Evolutionary conservation across 1,140 invertebrate species (phyloP).

Genomic region (Ceratina australensis): DNA sequence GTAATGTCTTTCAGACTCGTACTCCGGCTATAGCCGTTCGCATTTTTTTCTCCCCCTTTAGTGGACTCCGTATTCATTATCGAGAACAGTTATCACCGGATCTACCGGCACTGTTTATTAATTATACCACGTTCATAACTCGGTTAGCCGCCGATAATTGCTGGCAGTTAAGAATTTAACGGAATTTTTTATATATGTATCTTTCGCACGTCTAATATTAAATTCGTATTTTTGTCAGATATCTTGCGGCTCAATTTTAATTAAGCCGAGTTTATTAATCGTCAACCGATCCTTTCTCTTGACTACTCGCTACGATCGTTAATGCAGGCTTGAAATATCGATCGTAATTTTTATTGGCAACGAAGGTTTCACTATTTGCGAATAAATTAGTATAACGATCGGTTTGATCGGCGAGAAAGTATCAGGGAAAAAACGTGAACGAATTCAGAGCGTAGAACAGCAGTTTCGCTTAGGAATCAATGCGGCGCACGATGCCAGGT

Average conservation of each 20-base stretch:
- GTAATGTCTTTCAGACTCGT: slow-evolving; percentile 56
- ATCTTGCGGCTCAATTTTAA: no score
- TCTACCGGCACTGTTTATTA: slow-evolving; percentile 40
- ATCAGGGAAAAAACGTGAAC: neutral
- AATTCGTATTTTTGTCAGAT: no score
- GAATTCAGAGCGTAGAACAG: slow-evolving; percentile 22
- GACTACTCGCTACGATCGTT: neutral
- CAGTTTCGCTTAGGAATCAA: slow-evolving; percentile 21
- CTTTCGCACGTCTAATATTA: no score
- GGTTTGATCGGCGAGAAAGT: neutral
- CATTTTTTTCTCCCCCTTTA: neutral
- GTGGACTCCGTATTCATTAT: slow-evolving; percentile 19
- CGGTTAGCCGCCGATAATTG: slow-evolving; percentile 22
- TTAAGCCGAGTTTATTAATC: neutral
- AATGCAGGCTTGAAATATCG: neutral
- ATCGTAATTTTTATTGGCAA: no score
- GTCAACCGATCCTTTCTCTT: neutral
- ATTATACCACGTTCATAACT: slow-evolving; percentile 47
- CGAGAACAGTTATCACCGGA: slow-evolving; percentile 30
- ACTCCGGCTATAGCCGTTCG: neutral
- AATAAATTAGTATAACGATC: neutral
- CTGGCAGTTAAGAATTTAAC: neutral
- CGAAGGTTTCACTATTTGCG: neutral
- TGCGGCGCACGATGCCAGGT: slow-evolving; percentile 4
- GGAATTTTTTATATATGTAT: no score